A percentile compares a stretch with the other conserved stretches of the same genome.
Conservation (phyloP, 2,888 invertebrate genomes). For the Pollenia griseotomentosa region DNA sequence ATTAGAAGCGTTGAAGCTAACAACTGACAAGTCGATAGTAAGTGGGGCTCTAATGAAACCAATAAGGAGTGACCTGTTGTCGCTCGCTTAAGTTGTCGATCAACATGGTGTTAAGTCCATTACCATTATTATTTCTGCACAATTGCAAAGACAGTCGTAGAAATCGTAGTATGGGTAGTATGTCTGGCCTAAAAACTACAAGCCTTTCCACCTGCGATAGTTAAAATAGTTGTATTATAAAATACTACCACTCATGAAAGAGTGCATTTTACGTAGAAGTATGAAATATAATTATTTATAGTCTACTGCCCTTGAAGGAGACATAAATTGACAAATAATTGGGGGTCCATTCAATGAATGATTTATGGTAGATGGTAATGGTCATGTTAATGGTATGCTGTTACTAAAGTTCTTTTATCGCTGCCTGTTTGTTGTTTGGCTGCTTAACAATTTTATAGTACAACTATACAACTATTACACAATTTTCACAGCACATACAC, state of each 20-base stretch:
- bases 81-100: too few relatives aligned
- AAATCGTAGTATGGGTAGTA: too few relatives aligned
- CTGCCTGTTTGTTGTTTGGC: constrained; percentile 44
- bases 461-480: constrained; percentile 62
- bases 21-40: too few relatives aligned
- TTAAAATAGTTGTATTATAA: constrained; percentile 8
- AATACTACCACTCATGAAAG: not conserved
- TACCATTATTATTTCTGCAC: too few relatives aligned
- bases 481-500: constrained; percentile 35
- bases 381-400: constrained; percentile 73
- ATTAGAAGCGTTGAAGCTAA: too few relatives aligned
- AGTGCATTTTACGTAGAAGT: constrained; percentile 53
- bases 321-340: constrained; percentile 82
- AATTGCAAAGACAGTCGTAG: too few relatives aligned
- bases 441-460: constrained; percentile 62
- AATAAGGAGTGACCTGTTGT: too few relatives aligned
- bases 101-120: too few relatives aligned
- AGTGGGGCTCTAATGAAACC: too few relatives aligned
- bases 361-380: constrained; percentile 77
- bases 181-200: not conserved
- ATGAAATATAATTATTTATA: constrained; percentile 78
- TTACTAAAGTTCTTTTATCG: constrained; percentile 63
- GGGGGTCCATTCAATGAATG: constrained; percentile 79
- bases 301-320: constrained; percentile 80
- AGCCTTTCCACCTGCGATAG: not conserved